Evolutionary conservation across 2,113 vertebrate genomes (phyloP).

Genomic region (Cyprinodon tularosa): DNA sequence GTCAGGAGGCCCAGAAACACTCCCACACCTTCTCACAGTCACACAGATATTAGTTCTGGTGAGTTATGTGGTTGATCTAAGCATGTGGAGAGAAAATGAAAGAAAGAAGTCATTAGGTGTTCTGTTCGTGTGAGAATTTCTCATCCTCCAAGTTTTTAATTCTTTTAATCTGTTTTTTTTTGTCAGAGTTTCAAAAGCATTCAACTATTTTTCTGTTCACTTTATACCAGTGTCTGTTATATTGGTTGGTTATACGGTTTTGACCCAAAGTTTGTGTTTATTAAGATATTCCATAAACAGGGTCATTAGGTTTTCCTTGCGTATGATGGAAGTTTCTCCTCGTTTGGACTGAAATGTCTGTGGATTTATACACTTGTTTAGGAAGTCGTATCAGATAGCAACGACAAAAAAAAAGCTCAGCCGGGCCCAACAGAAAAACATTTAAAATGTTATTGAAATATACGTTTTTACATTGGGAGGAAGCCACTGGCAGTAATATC

Average conservation of each 20-base stretch:
- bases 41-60: conserved; percentile 64
- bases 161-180: neutral
- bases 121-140: conserved; percentile 17
- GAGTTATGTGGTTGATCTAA: conserved; percentile 53
- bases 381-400: neutral
- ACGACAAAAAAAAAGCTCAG: too few species aligned
- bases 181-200: neutral
- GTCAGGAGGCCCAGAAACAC: conserved; percentile 56
- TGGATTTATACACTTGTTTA: conserved; percentile 67
- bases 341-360: conserved; percentile 55
- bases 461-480: too few species aligned
- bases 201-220: conserved; percentile 11
- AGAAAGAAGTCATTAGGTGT: conserved; percentile 52
- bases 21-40: conserved; percentile 49
- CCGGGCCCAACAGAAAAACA: too few species aligned
- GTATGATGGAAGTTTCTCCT: conserved; percentile 48
- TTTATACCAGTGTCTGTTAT: conserved; percentile 62
- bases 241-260: conserved; percentile 42
- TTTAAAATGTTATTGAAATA: too few species aligned
- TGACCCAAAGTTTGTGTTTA: conserved; percentile 11
- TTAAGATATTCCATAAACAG: conserved; percentile 3
- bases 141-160: conserved; percentile 1
- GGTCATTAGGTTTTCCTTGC: conserved; percentile 47
- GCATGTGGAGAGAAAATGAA: conserved; percentile 49
- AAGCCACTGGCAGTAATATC: too few species aligned